A percentile compares a stretch with the other conserved stretches of the same genome.
These are phyloP conservation scores for Denticeps clupeoides DNA, from an alignment of 2,797 vertebrate genomes.

Conservation along the genomic window DNA sequence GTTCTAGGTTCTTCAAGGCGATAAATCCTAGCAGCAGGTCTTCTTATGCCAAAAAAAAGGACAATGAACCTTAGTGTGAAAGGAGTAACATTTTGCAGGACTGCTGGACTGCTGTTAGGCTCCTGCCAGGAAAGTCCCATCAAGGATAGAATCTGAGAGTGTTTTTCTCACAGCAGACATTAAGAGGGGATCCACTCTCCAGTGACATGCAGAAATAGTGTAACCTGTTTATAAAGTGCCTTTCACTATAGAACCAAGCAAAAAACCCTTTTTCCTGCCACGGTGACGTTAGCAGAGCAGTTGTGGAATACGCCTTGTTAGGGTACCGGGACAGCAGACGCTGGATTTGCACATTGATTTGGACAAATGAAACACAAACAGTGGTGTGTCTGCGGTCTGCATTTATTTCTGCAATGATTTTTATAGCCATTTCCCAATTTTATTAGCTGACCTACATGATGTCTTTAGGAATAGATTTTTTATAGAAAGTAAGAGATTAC, in stretches of 20 bases:
- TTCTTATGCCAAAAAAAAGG: neutral
- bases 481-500: slow-evolving; percentile 3
- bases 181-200: slow-evolving; percentile 12
- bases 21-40: slow-evolving; percentile 65
- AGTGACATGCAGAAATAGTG: neutral
- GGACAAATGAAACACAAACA: slow-evolving; percentile 3
- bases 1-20: slow-evolving; percentile 68
- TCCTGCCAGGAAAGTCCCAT: slow-evolving; percentile 12
- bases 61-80: slow-evolving; percentile 5
- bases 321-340: slow-evolving; percentile 6
- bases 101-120: slow-evolving; percentile 7
- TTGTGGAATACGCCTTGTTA: slow-evolving; percentile 12
- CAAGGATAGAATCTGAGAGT: slow-evolving; percentile 15
- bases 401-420: slow-evolving; percentile 4
- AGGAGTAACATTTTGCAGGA: slow-evolving; percentile 13
- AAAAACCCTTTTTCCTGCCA: slow-evolving; percentile 2
- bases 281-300: slow-evolving; percentile 12
- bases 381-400: neutral
- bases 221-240: slow-evolving; percentile 1
- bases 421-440: slow-evolving; percentile 5
- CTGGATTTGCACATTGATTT: slow-evolving; percentile 21
- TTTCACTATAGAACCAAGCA: slow-evolving; percentile 13
- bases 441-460: neutral
- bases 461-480: neutral
- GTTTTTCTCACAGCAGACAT: slow-evolving; percentile 8